A percentile compares a stretch with the other conserved stretches of the same genome.
These are phyloP conservation scores for Halichondria panicea DNA, from an alignment of 37 sponge, comb jelly and placozoan species.

Conservation along the genomic window DNA sequence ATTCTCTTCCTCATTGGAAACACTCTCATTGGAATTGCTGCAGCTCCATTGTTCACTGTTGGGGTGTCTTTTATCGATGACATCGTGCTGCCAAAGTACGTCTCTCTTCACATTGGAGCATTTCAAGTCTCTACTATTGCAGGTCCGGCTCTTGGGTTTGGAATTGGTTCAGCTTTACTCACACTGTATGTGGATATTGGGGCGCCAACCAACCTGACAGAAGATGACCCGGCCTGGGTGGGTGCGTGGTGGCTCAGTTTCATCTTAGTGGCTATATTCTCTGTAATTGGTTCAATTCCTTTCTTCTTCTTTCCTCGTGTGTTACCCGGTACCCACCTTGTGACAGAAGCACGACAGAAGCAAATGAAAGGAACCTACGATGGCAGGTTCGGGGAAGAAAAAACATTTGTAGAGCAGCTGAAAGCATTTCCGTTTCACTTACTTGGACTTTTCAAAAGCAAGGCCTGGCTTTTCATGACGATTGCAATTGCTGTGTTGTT, in stretches of 20 bases:
- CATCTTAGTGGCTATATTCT: constrained; percentile 30
- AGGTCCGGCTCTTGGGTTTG: constrained; percentile 79
- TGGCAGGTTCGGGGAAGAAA: neutral
- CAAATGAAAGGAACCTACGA: constrained; percentile 27
- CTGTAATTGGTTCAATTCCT: constrained; percentile 33
- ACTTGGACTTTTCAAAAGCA: constrained; percentile 17
- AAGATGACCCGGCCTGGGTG: constrained; percentile 59
- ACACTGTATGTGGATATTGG: constrained; percentile 59
- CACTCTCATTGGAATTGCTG: constrained; percentile 69
- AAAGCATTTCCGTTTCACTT: constrained; percentile 4
- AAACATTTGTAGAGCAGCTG: too few relatives aligned
- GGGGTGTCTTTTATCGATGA: constrained; percentile 80
- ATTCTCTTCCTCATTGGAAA: constrained; percentile 64
- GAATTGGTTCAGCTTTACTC: constrained; percentile 66
- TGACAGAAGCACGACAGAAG: constrained; percentile 12
- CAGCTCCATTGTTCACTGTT: constrained; percentile 79
- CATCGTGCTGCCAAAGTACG: constrained; percentile 46
- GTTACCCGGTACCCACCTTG: constrained; percentile 13
- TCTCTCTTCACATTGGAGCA: constrained; percentile 63
- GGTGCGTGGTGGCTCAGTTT: constrained; percentile 90
- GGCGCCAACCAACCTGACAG: constrained; percentile 24
- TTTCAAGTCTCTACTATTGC: constrained; percentile 44
- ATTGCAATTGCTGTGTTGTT: constrained; percentile 6
- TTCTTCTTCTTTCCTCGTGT: constrained; percentile 61
- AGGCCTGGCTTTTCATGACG: constrained; percentile 27